phyloP scores from a whole-genome alignment of 2,797 vertebrate genomes.

The Craterocephalus amniculus region DNA sequence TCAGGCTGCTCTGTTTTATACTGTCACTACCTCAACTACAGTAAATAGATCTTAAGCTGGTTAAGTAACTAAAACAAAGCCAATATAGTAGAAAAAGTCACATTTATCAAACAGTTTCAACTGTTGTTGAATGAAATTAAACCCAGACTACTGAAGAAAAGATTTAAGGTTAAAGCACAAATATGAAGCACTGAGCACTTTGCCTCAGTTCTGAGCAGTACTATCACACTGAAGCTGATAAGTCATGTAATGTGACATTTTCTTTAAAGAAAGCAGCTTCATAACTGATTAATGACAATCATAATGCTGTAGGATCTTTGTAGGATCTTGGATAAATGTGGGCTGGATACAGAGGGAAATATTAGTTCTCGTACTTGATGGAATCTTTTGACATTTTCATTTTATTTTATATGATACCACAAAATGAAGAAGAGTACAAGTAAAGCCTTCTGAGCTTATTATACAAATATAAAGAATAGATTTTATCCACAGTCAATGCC shows the following conservation, averaged over 20 bases:
- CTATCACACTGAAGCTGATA: slow-evolving; percentile 21
- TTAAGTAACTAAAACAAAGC: slow-evolving; percentile 26
- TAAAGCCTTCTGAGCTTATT: background rate
- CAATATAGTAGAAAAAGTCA: slow-evolving; percentile 26
- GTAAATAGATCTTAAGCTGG: slow-evolving; percentile 5
- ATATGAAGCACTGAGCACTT: slow-evolving; percentile 61
- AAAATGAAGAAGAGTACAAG: background rate
- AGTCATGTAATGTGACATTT: slow-evolving; percentile 18
- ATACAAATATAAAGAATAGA: background rate
- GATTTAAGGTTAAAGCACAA: slow-evolving; percentile 8
- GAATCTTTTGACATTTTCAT: slow-evolving; percentile 5
- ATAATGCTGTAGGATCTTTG: slow-evolving; percentile 19
- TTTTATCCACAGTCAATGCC: background rate
- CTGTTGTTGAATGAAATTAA: slow-evolving; percentile 1
- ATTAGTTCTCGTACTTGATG: slow-evolving; percentile 18
- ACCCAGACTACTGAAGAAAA: slow-evolving; percentile 30
- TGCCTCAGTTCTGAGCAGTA: slow-evolving; percentile 34
- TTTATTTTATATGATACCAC: slow-evolving; percentile 20
- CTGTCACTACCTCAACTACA: slow-evolving; percentile 58
- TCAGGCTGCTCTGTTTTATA: slow-evolving; percentile 9
- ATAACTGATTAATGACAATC: slow-evolving; percentile 37
- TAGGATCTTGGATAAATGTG: slow-evolving; percentile 3
- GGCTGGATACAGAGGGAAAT: slow-evolving; percentile 16
- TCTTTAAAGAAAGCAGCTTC: slow-evolving; percentile 31
- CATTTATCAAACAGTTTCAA: background rate